Evolutionary conservation across 2,888 invertebrate species (phyloP).

Genomic region (Lithosia quadra): DNA sequence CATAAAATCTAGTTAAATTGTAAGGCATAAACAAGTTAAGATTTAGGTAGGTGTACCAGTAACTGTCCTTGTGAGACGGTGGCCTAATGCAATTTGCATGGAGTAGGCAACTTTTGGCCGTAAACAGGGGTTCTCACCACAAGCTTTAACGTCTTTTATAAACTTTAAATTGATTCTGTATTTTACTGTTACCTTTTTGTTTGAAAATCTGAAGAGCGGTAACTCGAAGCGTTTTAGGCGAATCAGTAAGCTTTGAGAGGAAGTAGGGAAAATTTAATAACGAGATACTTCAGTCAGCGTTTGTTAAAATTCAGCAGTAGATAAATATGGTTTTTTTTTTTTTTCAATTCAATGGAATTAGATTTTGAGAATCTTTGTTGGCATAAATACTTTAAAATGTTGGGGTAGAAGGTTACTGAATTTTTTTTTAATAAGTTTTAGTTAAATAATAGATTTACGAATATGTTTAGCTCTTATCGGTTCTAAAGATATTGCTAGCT

Average conservation of each 20-base stretch:
- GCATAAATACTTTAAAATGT: neutral
- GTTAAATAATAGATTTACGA: too few relatives aligned
- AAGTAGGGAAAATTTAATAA: conserved; percentile 9
- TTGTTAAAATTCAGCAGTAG: conserved; percentile 7
- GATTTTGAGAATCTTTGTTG: neutral
- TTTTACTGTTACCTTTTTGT: conserved; percentile 44
- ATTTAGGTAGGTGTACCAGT: conserved; percentile 44
- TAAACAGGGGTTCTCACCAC: conserved; percentile 49
- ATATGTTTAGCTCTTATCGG: conserved; percentile 24
- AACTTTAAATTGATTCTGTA: conserved; percentile 56
- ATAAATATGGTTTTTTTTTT: neutral
- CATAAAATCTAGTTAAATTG: conserved; percentile 51
- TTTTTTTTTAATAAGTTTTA: too few relatives aligned
- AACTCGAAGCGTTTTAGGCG: conserved; percentile 23
- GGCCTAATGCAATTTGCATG: conserved; percentile 58
- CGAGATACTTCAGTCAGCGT: conserved; percentile 3
- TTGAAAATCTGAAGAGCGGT: conserved; percentile 35
- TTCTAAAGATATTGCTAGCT: too few relatives aligned
- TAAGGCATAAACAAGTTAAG: conserved; percentile 54
- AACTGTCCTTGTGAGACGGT: conserved; percentile 44
- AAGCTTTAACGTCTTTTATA: conserved; percentile 45
- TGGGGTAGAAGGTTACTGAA: neutral
- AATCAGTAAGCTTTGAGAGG: conserved; percentile 22
- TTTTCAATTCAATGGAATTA: conserved; percentile 1
- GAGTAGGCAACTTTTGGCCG: conserved; percentile 49